Base-by-base conservation (phyloP, 2,797 vertebrate genomes). In the Linurgus olivaceus region DNA sequence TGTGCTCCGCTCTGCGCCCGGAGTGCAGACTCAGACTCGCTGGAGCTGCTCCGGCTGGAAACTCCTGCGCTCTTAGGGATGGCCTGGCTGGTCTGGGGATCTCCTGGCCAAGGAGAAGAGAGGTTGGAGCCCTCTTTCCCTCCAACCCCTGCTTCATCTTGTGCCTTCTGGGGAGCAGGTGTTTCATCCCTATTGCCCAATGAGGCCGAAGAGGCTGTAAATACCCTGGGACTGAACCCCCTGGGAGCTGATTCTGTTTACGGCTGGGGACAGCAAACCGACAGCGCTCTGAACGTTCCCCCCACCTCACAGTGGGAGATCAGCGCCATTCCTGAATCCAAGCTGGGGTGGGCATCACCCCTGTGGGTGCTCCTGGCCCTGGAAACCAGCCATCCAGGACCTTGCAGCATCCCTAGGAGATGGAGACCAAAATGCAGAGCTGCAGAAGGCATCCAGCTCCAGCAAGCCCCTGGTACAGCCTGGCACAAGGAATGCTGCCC, bases 341-440 rank as follows among this genome's bases (percentile, higher is more conserved):
- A 21, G 29, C 24, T 25, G 17, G 17, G 13, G 2, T 50, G 54
- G 33, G 10, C 6, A 81, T 28, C 0, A 1, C 23, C 17, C 1
- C 0, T 12, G 21, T 4, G 40, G 29, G 47, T 1, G 10, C 57
- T 85, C 17, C 51, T 26, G 23, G 13, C 37, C 24, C 29, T 2
- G 2, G 21, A 4, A 4, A 73, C 42, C 59, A 44, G 35, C 28
- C 0, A 1, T 21, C 5, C 3, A 2, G 0, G 1, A 17, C 47
- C 66, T 51, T 37, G n/a, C 40, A 87, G 37, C 55, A 66, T 31
- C 54, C 40, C 58, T n/a, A 54, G 31, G 52, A 40, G 38, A 47
- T 5, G 28, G 88, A 62, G 9, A 62, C 23, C 31, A 20, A 77
- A 59, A 42, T 11, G 33, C 45, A 67, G 70, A 63, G 61, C 44